phyloP scores from a whole-genome alignment of 2,113 vertebrate genomes.

The Ammodytes dubius region DNA sequence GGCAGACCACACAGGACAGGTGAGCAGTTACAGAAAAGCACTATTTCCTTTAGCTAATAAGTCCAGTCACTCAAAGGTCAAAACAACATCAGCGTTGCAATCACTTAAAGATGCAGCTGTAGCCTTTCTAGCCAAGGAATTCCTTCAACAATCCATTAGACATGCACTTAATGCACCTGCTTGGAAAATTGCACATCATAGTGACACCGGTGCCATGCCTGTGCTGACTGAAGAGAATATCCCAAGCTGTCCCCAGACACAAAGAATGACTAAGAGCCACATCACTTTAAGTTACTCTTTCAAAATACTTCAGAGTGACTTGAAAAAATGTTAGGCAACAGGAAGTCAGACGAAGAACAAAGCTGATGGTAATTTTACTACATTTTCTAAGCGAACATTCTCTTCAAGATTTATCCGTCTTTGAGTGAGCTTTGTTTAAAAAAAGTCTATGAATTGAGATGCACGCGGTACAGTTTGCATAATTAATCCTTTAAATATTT shows the following conservation, averaged over 20 bases:
- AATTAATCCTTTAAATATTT: conserved; percentile 2
- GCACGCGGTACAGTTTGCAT: not conserved
- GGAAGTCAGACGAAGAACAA: conserved; percentile 33
- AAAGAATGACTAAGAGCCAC: conserved; percentile 37
- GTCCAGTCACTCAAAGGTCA: not conserved
- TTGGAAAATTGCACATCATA: conserved; percentile 55
- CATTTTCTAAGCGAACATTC: not conserved
- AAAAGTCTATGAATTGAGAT: not conserved
- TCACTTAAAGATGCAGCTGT: conserved; percentile 2
- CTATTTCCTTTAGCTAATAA: not conserved
- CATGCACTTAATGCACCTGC: conserved; percentile 32
- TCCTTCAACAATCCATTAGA: conserved; percentile 22
- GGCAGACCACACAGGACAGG: conserved; percentile 8
- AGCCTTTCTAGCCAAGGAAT: conserved; percentile 4
- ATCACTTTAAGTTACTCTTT: conserved; percentile 1
- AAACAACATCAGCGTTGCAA: not conserved
- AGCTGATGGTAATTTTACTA: not conserved
- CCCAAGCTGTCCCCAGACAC: conserved; percentile 17
- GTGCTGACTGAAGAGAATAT: conserved; percentile 22
- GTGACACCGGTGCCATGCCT: conserved; percentile 3
- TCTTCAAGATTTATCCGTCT: not conserved
- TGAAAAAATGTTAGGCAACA: conserved; percentile 27
- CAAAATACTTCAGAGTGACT: conserved; percentile 17
- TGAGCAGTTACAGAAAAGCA: not conserved
- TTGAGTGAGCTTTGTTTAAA: not conserved